phyloP scores from a whole-genome alignment of 2,797 vertebrate genomes.

The Lophura swinhoii region DNA sequence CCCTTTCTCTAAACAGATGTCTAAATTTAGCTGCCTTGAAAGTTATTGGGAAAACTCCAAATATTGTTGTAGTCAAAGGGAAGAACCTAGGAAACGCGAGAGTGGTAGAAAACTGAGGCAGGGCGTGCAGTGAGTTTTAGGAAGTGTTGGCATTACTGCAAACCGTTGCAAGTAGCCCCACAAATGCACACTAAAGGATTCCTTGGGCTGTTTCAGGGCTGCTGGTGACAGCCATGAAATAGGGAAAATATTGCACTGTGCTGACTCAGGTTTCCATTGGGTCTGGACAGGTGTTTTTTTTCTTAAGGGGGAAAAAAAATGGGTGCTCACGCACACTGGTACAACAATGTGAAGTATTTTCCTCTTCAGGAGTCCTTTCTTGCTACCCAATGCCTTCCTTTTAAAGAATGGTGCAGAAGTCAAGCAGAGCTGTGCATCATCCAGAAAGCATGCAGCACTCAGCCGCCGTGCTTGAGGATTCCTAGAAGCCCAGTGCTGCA shows the following conservation, averaged over 20 bases:
- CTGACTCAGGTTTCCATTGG: background rate
- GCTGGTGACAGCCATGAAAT: background rate
- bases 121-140: background rate
- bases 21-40: background rate
- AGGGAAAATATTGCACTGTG: background rate
- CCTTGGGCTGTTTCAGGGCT: background rate
- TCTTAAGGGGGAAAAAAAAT: background rate
- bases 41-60: background rate
- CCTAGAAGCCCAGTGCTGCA: background rate
- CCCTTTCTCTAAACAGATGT: background rate
- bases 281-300: background rate
- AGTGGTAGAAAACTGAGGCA: background rate
- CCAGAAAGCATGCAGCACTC: background rate
- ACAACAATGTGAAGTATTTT: background rate
- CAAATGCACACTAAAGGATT: background rate
- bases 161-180: background rate
- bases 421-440: slow-evolving; percentile 3
- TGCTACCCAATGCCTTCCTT: background rate
- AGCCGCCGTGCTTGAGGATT: rapidly evolving
- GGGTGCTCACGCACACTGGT: background rate
- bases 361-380: background rate
- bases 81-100: background rate
- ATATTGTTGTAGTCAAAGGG: background rate
- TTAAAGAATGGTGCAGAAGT: background rate
- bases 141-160: background rate